Percentiles rank a stretch among this genome's conserved stretches.
These are phyloP conservation scores for Aplodontia rufa DNA, from an alignment of 2,113 vertebrate species.

Conservation along the genomic window DNA sequence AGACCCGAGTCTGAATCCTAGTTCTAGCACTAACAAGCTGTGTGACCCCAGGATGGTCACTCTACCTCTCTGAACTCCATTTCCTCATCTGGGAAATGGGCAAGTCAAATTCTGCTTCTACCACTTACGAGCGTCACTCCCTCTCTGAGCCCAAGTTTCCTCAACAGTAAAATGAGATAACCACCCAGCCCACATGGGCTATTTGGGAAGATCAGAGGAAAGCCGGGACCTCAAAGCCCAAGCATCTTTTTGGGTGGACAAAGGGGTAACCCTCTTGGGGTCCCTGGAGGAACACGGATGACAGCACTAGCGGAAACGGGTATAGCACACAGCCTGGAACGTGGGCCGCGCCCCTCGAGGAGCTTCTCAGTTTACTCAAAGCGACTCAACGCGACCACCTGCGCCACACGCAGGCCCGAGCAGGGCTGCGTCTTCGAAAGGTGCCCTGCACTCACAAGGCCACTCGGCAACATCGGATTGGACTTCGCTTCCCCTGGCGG, in stretches of 20 bases:
- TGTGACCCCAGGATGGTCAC: background rate
- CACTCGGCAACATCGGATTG: too few relatives aligned
- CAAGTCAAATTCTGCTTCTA: too few relatives aligned
- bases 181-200: background rate
- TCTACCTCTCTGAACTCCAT: background rate
- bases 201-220: background rate
- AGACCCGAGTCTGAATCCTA: background rate
- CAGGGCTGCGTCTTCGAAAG: too few relatives aligned
- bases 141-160: background rate
- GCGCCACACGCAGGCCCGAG: too few relatives aligned
- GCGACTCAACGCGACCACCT: too few relatives aligned
- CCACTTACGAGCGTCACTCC: background rate
- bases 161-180: background rate
- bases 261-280: background rate
- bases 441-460: too few relatives aligned
- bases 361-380: too few relatives aligned
- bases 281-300: background rate
- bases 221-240: background rate
- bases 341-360: too few relatives aligned
- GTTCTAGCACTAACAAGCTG: background rate
- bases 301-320: background rate
- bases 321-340: too few relatives aligned
- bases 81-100: background rate
- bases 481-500: too few relatives aligned
- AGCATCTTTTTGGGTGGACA: background rate